These are phyloP conservation scores for Heterochromis multidens DNA, from an alignment of 2,113 vertebrate species.

Conservation along the genomic window DNA sequence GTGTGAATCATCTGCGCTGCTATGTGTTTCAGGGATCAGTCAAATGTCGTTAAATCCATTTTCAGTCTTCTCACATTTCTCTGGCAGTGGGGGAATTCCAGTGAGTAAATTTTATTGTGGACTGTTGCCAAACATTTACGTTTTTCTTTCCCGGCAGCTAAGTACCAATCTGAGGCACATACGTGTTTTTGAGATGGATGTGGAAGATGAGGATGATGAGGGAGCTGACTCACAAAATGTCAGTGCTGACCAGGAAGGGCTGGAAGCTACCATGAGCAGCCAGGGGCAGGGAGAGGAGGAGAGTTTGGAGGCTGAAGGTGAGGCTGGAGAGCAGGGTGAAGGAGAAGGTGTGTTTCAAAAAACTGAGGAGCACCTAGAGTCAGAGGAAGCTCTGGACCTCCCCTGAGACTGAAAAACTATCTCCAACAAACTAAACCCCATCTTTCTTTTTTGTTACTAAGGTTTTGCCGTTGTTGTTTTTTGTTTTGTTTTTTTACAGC, in stretches of 20 bases:
- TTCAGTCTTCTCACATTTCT: neutral
- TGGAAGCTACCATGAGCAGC: slow-evolving; percentile 66
- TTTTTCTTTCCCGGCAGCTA: slow-evolving; percentile 71
- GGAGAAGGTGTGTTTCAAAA: neutral
- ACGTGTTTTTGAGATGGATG: slow-evolving; percentile 97
- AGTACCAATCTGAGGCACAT: slow-evolving; percentile 93
- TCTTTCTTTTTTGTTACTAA: neutral
- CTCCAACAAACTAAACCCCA: neutral
- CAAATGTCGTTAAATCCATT: neutral
- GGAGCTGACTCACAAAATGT: slow-evolving; percentile 79
- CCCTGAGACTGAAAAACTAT: neutral
- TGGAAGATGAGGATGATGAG: slow-evolving; percentile 94
- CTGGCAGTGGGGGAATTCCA: neutral
- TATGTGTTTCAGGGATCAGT: neutral
- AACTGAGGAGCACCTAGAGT: slow-evolving; percentile 45
- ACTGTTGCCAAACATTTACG: neutral
- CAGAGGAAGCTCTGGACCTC: slow-evolving; percentile 59
- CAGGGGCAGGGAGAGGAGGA: slow-evolving; percentile 48
- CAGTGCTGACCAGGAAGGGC: slow-evolving; percentile 70
- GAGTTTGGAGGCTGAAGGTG: slow-evolving; percentile 4
- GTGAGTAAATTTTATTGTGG: neutral
- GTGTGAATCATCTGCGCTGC: neutral
- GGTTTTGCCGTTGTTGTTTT: neutral
- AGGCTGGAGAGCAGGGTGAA: neutral
- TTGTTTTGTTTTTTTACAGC: neutral